Conservation (phyloP, 2,888 invertebrate genomes). For the Agonopterix subpropinquella region DNA sequence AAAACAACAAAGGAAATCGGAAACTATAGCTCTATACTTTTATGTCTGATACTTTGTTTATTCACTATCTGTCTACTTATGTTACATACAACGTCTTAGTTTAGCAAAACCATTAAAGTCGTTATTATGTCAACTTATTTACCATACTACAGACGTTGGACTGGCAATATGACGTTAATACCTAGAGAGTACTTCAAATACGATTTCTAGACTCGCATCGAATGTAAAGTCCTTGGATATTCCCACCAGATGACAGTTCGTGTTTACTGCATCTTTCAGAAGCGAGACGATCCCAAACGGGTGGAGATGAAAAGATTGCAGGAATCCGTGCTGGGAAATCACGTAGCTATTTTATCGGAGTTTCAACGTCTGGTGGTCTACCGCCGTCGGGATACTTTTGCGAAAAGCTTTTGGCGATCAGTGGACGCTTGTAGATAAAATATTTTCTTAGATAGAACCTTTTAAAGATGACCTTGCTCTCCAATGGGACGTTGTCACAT, state of each 20-base stretch:
- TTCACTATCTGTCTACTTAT: too few species aligned
- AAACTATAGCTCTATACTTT: conserved; percentile 11
- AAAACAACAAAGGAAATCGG: too few species aligned
- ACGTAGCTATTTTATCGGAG: conserved; percentile 64
- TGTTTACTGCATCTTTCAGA: conserved; percentile 45
- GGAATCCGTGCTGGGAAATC: conserved; percentile 51
- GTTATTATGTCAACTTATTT: conserved; percentile 16
- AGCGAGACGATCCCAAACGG: conserved; percentile 23
- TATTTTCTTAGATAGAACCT: too few species aligned
- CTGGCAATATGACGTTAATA: conserved; percentile 31
- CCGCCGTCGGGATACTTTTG: conserved; percentile 10
- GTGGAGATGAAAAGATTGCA: conserved; percentile 58
- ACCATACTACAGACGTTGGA: conserved; percentile 23
- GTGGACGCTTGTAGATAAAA: too few species aligned
- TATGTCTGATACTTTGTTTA: too few species aligned
- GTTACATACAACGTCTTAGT: too few species aligned
- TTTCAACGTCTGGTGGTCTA: conserved; percentile 37
- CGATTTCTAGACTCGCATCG: conserved; percentile 53
- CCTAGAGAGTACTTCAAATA: conserved; percentile 48
- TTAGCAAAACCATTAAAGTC: too few species aligned
- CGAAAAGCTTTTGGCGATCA: conserved; percentile 10
- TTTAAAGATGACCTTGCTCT: too few species aligned
- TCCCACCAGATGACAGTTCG: conserved; percentile 54
- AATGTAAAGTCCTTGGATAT: conserved; percentile 57
- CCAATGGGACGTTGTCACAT: too few species aligned